A percentile compares a stretch with the other conserved stretches of the same genome.
phyloP scores from a whole-genome alignment of 2,113 vertebrate species.

The Myiagra hebetior region DNA sequence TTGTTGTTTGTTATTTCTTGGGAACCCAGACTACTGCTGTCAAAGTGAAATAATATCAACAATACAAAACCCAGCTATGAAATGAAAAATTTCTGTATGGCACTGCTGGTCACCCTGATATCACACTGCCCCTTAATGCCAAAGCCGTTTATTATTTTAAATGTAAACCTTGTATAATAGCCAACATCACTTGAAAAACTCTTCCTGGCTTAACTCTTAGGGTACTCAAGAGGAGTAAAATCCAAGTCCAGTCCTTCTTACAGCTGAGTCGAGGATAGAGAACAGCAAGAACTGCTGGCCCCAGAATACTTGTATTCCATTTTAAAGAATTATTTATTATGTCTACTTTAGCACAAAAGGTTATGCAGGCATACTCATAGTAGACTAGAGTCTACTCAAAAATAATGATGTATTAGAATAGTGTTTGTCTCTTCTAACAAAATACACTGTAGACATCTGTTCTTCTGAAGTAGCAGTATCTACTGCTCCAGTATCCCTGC shows the following conservation, averaged over 20 bases:
- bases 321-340: neutral
- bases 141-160: neutral
- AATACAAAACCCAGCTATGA: neutral
- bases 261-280: neutral
- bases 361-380: neutral
- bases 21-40: neutral
- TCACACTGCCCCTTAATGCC: neutral
- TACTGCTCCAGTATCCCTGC: neutral
- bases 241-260: neutral
- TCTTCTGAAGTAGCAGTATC: neutral
- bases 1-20: neutral
- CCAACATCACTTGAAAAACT: neutral
- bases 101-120: neutral
- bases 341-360: neutral
- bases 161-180: neutral
- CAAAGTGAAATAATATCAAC: constrained; percentile 4
- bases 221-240: neutral
- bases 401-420: neutral
- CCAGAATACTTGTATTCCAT: neutral
- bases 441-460: neutral
- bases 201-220: neutral
- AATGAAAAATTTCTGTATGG: neutral
- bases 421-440: neutral
- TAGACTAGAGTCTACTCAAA: neutral
- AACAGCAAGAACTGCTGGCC: neutral